Evolutionary conservation across 2,797 vertebrate genomes (phyloP), one percentile per base, ranked within the genome.

Genomic region (Lacerta bilineata): DNA sequence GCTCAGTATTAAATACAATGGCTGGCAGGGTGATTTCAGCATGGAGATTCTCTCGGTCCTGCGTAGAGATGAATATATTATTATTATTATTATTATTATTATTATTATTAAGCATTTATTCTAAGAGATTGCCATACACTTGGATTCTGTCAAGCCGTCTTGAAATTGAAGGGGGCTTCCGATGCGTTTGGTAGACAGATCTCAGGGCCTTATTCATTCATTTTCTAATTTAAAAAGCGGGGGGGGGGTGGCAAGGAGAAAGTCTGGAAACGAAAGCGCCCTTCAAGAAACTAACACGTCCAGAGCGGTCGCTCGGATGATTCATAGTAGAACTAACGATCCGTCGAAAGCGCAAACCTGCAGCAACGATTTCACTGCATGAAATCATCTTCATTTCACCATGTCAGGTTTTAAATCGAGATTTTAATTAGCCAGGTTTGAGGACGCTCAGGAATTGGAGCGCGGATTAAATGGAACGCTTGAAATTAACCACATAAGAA

Each of bases 401-500:
- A 64, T 59, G 6, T 3, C 50, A 10, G 11, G 0, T 50, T 39
- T 41, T 18, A 15, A 41, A 69, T 39, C 27, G 20, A 59, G 66
- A 13, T 61, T 59, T 72, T 79, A n/a, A 55, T 13, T n/a, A n/a
- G 39, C 0, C 3, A 46, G n/a, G 41, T 18, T 71, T 29, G 10
- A 43, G 11, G 18, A 61, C 61, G 27, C 33, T 13, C 15, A 8
- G 5, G 18, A 80, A 27, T 36, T 5, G 75, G 80, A 41, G 33
- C 5, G n/a, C 17, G 29, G 43, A 4, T 5, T 41, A 85, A 85
- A 55, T 11, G 39, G 71, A 55, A 80, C 75, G 10, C 8, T 25
- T 50, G 72, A 36, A 83, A 88, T 88, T 68, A 77, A 82, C 61
- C 20, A 61, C 39, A 29, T 71, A 4, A 25, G 23, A 79, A 27